phyloP scores from a whole-genome alignment of 2,797 vertebrate genomes.

The Intellagama lesueurii region DNA sequence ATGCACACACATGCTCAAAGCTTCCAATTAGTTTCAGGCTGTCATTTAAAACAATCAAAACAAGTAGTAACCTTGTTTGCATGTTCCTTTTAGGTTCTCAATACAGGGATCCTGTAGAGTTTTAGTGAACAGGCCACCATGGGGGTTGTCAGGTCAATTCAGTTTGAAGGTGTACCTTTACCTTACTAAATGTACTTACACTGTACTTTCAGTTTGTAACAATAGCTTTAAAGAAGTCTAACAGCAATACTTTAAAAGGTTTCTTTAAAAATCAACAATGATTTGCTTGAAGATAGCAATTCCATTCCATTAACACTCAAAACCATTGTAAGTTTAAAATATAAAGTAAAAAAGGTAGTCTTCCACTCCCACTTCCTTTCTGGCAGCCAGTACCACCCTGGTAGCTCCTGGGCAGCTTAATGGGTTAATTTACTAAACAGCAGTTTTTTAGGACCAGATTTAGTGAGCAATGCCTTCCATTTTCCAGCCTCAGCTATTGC shows the following conservation, averaged over 20 bases:
- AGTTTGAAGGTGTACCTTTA: slow-evolving; percentile 44
- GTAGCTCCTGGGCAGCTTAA: slow-evolving; percentile 38
- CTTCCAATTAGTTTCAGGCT: slow-evolving; percentile 33
- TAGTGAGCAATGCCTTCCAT: slow-evolving; percentile 18
- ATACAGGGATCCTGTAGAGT: slow-evolving; percentile 59
- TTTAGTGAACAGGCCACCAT: slow-evolving; percentile 56
- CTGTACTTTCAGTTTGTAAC: slow-evolving; percentile 51
- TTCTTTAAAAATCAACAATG: slow-evolving; percentile 49
- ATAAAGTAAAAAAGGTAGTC: slow-evolving; percentile 33
- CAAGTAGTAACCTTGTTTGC: slow-evolving; percentile 49
- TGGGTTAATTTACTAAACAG: slow-evolving; percentile 58
- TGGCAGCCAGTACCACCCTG: slow-evolving; percentile 12
- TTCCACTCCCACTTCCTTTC: slow-evolving; percentile 29
- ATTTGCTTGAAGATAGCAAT: slow-evolving; percentile 67
- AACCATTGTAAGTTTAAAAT: slow-evolving; percentile 41
- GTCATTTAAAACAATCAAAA: slow-evolving; percentile 56
- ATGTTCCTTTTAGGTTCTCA: slow-evolving; percentile 54
- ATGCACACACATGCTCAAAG: slow-evolving; percentile 38
- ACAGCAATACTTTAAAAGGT: slow-evolving; percentile 54
- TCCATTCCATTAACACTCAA: slow-evolving; percentile 71
- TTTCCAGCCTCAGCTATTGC: slow-evolving; percentile 38
- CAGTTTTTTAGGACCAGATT: slow-evolving; percentile 40
- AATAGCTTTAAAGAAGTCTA: slow-evolving; percentile 61
- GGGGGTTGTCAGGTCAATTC: slow-evolving; percentile 19
- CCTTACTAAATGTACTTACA: slow-evolving; percentile 33